These are phyloP conservation scores for Brachylomia viminalis DNA, from an alignment of 2,888 invertebrate species.

Conservation along the genomic window DNA sequence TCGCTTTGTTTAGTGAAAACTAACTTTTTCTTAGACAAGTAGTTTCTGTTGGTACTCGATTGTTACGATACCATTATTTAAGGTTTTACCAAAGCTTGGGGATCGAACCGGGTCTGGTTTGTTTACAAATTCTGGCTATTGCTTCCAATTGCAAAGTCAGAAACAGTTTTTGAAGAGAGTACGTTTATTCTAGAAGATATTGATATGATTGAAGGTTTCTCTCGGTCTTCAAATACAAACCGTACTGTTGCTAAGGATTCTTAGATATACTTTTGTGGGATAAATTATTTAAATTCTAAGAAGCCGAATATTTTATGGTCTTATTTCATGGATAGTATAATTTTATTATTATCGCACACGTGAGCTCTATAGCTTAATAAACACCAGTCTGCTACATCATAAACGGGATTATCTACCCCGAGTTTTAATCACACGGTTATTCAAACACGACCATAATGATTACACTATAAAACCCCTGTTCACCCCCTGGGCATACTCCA, in stretches of 20 bases:
- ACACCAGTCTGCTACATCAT: constrained; percentile 23
- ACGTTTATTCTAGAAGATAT: constrained; percentile 23
- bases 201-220: background rate
- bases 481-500: constrained; percentile 46
- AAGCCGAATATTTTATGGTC: background rate
- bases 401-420: constrained; percentile 36
- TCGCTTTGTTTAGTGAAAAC: constrained; percentile 35
- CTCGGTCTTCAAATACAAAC: background rate
- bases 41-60: background rate
- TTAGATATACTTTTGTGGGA: background rate
- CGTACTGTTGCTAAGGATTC: background rate
- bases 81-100: constrained; percentile 14
- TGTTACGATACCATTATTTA: constrained; percentile 16
- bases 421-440: constrained; percentile 55
- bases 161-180: constrained; percentile 20
- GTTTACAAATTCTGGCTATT: constrained; percentile 42
- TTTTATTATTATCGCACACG: constrained; percentile 6
- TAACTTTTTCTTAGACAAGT: background rate
- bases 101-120: constrained; percentile 15
- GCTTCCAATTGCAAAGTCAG: constrained; percentile 33
- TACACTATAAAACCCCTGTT: constrained; percentile 62
- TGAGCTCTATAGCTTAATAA: constrained; percentile 35
- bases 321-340: constrained; percentile 2
- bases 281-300: background rate
- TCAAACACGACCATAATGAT: constrained; percentile 50